Evolutionary conservation across 2,113 vertebrate species (phyloP).

Genomic region (Numida meleagris): DNA sequence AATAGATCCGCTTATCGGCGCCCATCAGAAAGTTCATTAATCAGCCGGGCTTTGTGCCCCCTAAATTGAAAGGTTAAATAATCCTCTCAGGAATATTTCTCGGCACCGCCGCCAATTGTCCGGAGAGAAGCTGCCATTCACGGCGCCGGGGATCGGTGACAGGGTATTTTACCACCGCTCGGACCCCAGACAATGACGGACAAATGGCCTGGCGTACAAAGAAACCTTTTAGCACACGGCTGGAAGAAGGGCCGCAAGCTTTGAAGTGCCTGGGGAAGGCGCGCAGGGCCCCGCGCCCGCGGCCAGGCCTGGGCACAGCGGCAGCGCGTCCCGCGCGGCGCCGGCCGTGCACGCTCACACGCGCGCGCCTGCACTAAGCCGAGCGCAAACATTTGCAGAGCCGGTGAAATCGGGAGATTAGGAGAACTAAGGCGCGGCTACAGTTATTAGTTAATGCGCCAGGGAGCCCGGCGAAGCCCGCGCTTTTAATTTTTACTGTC

Average conservation of each 20-base stretch:
- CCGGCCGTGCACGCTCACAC: conserved; percentile 1
- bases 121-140: conserved; percentile 84
- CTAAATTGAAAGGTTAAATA: conserved; percentile 93
- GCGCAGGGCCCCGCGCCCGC: background rate
- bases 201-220: conserved; percentile 81
- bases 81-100: conserved; percentile 88
- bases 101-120: conserved; percentile 82
- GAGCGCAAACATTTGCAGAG: conserved; percentile 39
- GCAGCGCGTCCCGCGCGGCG: too few relatives aligned
- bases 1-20: conserved; percentile 86
- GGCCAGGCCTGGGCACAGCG: too few relatives aligned
- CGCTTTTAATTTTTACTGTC: conserved; percentile 68
- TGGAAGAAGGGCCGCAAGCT: conserved; percentile 76
- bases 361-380: conserved; percentile 27
- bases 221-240: conserved; percentile 78
- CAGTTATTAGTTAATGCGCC: conserved; percentile 43
- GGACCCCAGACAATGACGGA: conserved; percentile 85
- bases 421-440: background rate
- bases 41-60: conserved; percentile 89
- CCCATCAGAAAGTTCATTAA: conserved; percentile 92
- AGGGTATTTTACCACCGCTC: conserved; percentile 84
- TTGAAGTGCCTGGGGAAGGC: conserved; percentile 66
- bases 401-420: background rate
- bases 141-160: conserved; percentile 79
- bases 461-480: conserved; percentile 8